These are phyloP conservation scores for Drosophila leontia DNA, from an alignment of 1,140 invertebrate genomes.

Conservation along the genomic window DNA sequence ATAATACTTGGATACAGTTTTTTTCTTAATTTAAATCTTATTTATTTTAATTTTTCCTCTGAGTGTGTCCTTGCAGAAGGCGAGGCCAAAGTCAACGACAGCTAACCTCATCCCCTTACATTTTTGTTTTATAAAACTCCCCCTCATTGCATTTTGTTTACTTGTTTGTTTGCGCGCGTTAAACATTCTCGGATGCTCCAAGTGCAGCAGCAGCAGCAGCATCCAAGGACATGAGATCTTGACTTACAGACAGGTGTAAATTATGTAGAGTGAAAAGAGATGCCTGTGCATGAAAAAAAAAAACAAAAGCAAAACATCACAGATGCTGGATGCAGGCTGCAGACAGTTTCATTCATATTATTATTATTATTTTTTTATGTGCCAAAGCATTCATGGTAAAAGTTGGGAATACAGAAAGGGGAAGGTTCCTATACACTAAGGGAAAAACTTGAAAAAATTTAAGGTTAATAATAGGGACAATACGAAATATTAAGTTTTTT, in stretches of 20 bases:
- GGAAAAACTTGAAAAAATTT: background rate
- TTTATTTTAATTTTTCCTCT: background rate
- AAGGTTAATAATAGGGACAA: rapidly evolving
- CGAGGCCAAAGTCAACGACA: constrained; percentile 33
- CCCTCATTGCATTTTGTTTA: constrained; percentile 49
- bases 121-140: constrained; percentile 5
- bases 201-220: constrained; percentile 56
- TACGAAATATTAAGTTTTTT: background rate
- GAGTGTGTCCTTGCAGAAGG: background rate
- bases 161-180: constrained; percentile 75
- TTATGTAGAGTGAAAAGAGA: constrained; percentile 68
- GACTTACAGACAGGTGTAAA: constrained; percentile 77
- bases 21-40: too few relatives aligned
- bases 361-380: constrained; percentile 47
- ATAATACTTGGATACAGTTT: too few relatives aligned
- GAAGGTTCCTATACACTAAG: background rate
- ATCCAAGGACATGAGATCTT: constrained; percentile 65
- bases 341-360: constrained; percentile 73
- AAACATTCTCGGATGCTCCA: constrained; percentile 63
- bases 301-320: constrained; percentile 28
- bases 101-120: constrained; percentile 6
- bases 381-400: constrained; percentile 56
- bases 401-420: background rate
- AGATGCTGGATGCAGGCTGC: constrained; percentile 29
- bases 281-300: constrained; percentile 30